Conservation (phyloP, 2,888 invertebrate genomes). For the Neoitamus cyanurus region DNA sequence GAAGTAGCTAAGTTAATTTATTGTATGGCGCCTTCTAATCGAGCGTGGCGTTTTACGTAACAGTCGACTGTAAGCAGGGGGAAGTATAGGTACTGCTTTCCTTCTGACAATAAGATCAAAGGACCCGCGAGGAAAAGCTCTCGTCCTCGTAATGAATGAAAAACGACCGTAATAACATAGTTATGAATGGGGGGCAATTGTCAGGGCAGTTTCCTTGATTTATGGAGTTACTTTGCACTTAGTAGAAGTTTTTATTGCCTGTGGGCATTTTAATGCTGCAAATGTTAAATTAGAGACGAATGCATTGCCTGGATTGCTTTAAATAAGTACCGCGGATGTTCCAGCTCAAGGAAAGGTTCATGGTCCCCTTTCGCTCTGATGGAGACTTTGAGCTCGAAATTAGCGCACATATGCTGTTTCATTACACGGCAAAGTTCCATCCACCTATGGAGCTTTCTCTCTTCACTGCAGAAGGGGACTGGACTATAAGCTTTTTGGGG, state of each 20-base stretch:
- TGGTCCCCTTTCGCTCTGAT: background rate
- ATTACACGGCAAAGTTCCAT: background rate
- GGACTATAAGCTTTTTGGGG: background rate
- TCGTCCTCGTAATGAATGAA: slow-evolving; percentile 1
- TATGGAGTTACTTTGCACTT: background rate
- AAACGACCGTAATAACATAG: background rate
- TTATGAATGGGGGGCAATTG: background rate
- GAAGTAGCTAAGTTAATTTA: background rate
- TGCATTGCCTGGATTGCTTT: background rate
- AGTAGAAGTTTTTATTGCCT: background rate
- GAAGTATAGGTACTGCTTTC: background rate
- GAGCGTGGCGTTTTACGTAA: background rate
- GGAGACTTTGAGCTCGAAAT: slow-evolving; percentile 1
- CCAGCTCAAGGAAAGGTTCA: background rate
- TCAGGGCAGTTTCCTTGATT: background rate
- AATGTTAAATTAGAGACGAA: background rate
- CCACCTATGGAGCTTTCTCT: background rate
- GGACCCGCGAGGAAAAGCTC: background rate
- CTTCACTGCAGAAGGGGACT: background rate
- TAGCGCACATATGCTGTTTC: background rate
- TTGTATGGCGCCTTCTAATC: background rate
- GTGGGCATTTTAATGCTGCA: background rate
- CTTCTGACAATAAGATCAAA: background rate
- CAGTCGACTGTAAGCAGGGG: background rate
- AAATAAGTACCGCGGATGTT: background rate